Conservation (phyloP, 2,113 vertebrate genomes). For the Podarcis muralis region DNA sequence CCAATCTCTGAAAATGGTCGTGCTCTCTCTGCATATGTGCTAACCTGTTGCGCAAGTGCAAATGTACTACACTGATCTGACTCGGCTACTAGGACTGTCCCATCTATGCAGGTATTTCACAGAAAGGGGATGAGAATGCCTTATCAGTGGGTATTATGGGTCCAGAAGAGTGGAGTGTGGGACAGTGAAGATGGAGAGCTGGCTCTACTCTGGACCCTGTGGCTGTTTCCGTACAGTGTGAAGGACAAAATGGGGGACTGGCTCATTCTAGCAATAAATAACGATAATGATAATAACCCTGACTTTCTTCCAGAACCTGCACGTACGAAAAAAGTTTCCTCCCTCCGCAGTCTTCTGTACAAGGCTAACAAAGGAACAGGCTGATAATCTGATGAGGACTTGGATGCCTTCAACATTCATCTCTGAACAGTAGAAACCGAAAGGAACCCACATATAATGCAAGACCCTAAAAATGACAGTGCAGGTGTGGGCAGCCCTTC, state of each 20-base stretch:
- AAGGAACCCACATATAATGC: not conserved
- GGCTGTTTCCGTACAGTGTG: not conserved
- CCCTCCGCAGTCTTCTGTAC: too few species aligned
- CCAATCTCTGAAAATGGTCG: not conserved
- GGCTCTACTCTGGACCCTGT: not conserved
- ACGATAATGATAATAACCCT: not conserved
- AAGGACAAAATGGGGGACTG: not conserved
- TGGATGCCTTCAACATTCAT: constrained; percentile 21
- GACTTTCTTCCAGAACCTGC: too few species aligned
- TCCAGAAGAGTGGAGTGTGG: not conserved
- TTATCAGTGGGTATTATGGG: not conserved
- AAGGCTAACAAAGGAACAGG: not conserved
- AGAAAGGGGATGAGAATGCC: not conserved
- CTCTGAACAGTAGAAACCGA: not conserved
- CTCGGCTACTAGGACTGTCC: not conserved
- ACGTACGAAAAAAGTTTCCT: not conserved
- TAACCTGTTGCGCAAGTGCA: not conserved
- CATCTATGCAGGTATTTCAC: not conserved
- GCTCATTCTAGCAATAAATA: not conserved
- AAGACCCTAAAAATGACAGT: not conserved
- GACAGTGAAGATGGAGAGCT: not conserved
- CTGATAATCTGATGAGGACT: constrained; percentile 20
- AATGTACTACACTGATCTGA: not conserved
- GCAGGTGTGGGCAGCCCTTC: fast-evolving
- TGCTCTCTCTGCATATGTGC: not conserved